Conservation (phyloP, 1,140 invertebrate species). For the Apis cerana region DNA sequence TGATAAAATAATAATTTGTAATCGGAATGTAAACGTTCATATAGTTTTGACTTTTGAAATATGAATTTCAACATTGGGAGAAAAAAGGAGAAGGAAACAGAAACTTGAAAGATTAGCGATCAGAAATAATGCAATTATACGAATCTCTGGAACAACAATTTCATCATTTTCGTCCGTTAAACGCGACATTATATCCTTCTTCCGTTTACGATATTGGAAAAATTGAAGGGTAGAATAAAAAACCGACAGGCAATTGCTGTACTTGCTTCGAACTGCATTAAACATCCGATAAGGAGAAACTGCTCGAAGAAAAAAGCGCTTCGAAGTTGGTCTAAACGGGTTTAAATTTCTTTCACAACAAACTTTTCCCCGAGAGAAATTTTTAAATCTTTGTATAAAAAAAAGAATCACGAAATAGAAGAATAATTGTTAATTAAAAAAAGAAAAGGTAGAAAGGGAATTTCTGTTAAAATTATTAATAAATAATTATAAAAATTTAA, state of each 20-base stretch:
- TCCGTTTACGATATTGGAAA: constrained; percentile 43
- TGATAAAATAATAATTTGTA: too few species aligned
- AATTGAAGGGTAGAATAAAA: constrained; percentile 26
- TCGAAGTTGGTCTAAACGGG: not conserved
- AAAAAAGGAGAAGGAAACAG: too few species aligned
- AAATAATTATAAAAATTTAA: constrained; percentile 12
- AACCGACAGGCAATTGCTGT: not conserved
- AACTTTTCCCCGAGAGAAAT: not conserved
- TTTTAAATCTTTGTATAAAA: too few species aligned
- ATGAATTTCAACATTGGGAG: too few species aligned
- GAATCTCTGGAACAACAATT: constrained; percentile 39
- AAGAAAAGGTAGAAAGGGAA: not conserved
- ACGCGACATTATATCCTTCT: constrained; percentile 28
- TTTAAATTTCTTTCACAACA: not conserved
- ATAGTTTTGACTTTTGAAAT: not conserved
- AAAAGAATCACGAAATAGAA: too few species aligned
- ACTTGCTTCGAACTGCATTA: constrained; percentile 2
- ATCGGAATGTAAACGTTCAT: too few species aligned
- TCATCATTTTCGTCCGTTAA: constrained; percentile 38
- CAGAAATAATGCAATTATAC: constrained; percentile 44
- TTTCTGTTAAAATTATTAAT: not conserved
- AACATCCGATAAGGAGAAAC: not conserved
- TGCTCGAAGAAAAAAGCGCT: not conserved
- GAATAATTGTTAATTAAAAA: not conserved
- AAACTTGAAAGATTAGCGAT: constrained; percentile 5